These are phyloP conservation scores for Stenolophus ochropezus DNA, from an alignment of 2,888 invertebrate species.

Conservation along the genomic window DNA sequence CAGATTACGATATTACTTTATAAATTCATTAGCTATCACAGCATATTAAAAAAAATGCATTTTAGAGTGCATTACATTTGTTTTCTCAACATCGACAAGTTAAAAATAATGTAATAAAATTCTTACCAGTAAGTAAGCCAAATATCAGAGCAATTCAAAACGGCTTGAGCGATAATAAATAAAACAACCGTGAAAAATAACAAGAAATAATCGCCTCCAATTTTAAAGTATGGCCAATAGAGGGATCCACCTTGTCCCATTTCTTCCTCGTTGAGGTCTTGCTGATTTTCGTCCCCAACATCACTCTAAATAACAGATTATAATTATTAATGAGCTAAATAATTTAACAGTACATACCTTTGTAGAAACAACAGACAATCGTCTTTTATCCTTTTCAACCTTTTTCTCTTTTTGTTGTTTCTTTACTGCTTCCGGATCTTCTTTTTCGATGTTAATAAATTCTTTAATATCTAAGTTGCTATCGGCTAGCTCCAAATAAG, in stretches of 20 bases:
- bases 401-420: conserved; percentile 21
- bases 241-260: conserved; percentile 61
- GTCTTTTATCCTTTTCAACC: conserved; percentile 56
- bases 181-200: conserved; percentile 62
- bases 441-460: conserved; percentile 74
- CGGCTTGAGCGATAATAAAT: conserved; percentile 66
- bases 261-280: conserved; percentile 65
- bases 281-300: conserved; percentile 62
- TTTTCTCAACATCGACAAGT: too few relatives aligned
- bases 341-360: conserved; percentile 55
- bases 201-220: conserved; percentile 65
- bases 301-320: conserved; percentile 47
- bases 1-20: not conserved
- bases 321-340: not conserved
- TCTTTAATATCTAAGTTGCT: conserved; percentile 79
- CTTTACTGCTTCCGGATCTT: conserved; percentile 65
- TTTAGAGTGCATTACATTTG: too few relatives aligned
- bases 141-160: conserved; percentile 68
- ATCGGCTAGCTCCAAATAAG: conserved; percentile 76
- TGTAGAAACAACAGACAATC: conserved; percentile 63
- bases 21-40: too few relatives aligned
- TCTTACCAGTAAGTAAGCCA: conserved; percentile 69
- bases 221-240: conserved; percentile 67
- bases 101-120: too few relatives aligned
- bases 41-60: too few relatives aligned